Evolutionary conservation across 2,113 vertebrate species (phyloP), one percentile per base, ranked within the genome.

Genomic region (Rhipidura dahli): DNA sequence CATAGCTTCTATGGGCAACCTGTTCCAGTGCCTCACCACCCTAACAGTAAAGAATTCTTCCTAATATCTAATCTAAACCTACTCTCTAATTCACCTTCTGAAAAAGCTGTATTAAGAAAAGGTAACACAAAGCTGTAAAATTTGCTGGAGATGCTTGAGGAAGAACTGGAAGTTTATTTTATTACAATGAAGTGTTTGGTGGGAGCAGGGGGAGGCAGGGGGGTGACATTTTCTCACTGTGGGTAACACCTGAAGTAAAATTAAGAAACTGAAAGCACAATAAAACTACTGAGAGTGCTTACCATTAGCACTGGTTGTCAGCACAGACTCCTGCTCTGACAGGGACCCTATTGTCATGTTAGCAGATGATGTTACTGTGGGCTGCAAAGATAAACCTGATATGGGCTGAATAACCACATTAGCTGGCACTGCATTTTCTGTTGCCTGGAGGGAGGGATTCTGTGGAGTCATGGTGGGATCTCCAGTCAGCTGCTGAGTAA

Each of bases 391-490:
- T 79, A 99, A 97, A 95, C 98, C 98, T 69, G 98, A 98, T 87
- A 99, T 97, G 33, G 99, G 99, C 95, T 99, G 99, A 87, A 99
- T 97, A 85, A 99, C 98, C 15, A 99, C 99, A 10, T 98, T 99
- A 72, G 99, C 97, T 11, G 99, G 98, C 53, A 98, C 98, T 0
- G 98, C 44, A 30, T 97, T 96, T 66, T 99, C 99, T 4, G 96
- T 39, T 4, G 98, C 50, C 63, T 99, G 98, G n/a, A 99, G 98
- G 37, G 98, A 87, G 28, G 96, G 80, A 3, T 94, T 91, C 94
- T 99, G 98, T 3, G 98, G 86, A 60, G 98, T 68, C 44, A 98
- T 90, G 89, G 86, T 95, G 1, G 98, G 77, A 95, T 99, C 99
- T 3, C 98, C 98, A 3, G 98, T 96, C 54, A 99, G 96, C 42